A percentile compares a stretch with the other conserved stretches of the same genome.
Evolutionary conservation across 2,113 vertebrate species (phyloP).

Genomic region (Dasyurus viverrinus): DNA sequence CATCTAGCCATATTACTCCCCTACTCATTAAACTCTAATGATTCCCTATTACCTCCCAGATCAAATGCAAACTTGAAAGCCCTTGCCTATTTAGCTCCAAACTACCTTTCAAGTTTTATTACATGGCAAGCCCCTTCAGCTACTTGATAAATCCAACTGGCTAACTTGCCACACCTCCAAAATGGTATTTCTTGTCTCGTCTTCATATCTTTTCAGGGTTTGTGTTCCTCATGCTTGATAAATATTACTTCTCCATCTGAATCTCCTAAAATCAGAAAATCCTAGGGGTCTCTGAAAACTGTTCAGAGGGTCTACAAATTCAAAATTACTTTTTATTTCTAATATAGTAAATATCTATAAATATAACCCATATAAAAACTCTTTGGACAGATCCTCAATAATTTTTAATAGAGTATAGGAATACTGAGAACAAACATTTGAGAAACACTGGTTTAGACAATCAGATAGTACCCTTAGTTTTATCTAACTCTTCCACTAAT

Average conservation of each 20-base stretch:
- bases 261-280: not conserved
- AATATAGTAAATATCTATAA: no score
- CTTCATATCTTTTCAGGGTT: not conserved
- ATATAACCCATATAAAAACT: no score
- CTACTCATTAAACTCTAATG: not conserved
- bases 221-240: not conserved
- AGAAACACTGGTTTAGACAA: not conserved
- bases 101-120: not conserved
- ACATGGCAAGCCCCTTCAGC: not conserved
- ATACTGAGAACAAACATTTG: no score
- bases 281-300: no score
- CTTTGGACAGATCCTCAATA: no score
- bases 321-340: no score
- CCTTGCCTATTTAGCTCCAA: not conserved
- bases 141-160: not conserved
- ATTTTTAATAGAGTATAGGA: no score
- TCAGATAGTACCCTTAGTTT: not conserved
- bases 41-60: not conserved
- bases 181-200: not conserved
- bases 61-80: not conserved
- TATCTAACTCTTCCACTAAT: not conserved
- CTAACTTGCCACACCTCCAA: not conserved
- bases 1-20: not conserved
- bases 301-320: no score
- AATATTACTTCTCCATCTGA: not conserved